Conservation (phyloP, 2,797 vertebrate genomes). For the Spizella passerina region DNA sequence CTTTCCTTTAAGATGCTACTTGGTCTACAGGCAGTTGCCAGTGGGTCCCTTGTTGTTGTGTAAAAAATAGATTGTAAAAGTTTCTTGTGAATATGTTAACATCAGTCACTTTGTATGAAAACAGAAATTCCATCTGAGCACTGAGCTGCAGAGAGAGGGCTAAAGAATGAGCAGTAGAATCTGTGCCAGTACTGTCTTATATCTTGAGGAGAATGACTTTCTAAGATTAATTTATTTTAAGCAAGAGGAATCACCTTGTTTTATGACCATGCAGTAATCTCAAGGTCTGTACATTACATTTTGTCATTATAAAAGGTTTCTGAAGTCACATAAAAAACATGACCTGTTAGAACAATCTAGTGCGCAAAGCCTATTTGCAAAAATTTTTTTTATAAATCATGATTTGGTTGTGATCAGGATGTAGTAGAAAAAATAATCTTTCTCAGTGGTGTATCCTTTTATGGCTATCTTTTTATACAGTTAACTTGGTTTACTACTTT, state of each 20-base stretch:
- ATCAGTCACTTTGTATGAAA: constrained; percentile 61
- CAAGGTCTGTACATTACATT: constrained; percentile 49
- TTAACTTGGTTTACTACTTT: constrained; percentile 43
- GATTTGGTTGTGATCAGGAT: constrained; percentile 29
- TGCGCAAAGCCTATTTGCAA: constrained; percentile 45
- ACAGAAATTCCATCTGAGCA: constrained; percentile 39
- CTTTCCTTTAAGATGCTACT: background rate
- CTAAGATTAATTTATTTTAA: constrained; percentile 57
- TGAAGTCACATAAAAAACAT: constrained; percentile 61
- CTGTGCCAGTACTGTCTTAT: background rate
- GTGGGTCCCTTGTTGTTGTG: constrained; percentile 39
- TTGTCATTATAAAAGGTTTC: constrained; percentile 44
- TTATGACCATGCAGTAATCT: constrained; percentile 60
- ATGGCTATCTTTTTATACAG: background rate
- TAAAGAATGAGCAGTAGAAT: constrained; percentile 24
- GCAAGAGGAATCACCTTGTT: constrained; percentile 64
- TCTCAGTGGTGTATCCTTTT: background rate
- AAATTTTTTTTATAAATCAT: constrained; percentile 56
- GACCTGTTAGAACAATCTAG: constrained; percentile 60
- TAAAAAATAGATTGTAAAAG: constrained; percentile 60
- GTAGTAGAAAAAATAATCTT: background rate
- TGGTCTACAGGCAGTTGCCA: constrained; percentile 31
- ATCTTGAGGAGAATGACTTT: constrained; percentile 9
- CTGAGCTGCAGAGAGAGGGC: constrained; percentile 23
- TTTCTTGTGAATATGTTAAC: constrained; percentile 44